These are phyloP conservation scores for Protobothrops flavoviridis DNA, from an alignment of 2,113 vertebrate genomes.

Conservation along the genomic window DNA sequence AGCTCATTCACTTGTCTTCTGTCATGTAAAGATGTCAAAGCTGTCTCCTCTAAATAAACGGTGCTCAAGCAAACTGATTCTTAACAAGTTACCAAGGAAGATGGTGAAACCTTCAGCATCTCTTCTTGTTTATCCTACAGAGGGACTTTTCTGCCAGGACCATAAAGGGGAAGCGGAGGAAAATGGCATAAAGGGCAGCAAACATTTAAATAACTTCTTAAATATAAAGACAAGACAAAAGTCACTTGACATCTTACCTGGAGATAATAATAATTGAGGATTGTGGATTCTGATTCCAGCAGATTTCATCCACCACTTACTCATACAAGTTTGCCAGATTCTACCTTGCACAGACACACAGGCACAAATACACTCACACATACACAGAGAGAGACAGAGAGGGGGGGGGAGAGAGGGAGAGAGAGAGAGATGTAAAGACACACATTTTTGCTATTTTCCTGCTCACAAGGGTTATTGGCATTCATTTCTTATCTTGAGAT, in stretches of 20 bases:
- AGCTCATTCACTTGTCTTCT: not conserved
- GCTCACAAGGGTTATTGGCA: not conserved
- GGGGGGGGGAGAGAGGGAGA: no score
- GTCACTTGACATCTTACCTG: not conserved
- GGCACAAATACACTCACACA: no score
- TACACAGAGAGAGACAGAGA: no score
- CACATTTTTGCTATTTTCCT: not conserved
- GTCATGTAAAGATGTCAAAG: conserved; percentile 23
- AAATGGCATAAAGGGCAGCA: not conserved
- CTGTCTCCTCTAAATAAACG: conserved; percentile 9
- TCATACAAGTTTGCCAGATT: not conserved
- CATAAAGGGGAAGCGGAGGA: not conserved
- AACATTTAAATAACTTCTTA: not conserved
- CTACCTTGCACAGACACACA: no score
- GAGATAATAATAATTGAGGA: not conserved
- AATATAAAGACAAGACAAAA: not conserved
- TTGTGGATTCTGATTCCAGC: not conserved
- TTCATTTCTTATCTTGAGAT: not conserved
- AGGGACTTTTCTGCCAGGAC: not conserved
- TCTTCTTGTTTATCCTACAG: not conserved
- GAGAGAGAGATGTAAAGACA: no score
- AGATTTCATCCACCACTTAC: not conserved
- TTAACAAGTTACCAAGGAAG: conserved; percentile 11
- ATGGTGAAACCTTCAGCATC: not conserved
- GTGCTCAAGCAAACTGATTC: conserved; percentile 8